Evolutionary conservation across 2,888 invertebrate genomes (phyloP).

Genomic region (Idaea straminata): DNA sequence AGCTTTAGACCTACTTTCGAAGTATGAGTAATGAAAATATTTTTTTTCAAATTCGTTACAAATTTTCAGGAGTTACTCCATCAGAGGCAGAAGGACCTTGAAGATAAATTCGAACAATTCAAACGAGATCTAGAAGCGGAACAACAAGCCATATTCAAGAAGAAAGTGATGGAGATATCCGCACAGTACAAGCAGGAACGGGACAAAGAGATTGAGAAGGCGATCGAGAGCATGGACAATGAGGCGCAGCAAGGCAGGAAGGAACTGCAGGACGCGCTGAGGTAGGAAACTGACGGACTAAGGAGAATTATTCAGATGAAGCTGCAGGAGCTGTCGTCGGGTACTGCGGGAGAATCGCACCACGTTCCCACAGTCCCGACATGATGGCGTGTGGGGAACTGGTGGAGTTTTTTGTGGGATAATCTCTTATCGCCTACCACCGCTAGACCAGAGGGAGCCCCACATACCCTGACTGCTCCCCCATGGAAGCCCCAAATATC

Average conservation of each 20-base stretch:
- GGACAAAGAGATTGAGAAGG: conserved; percentile 88
- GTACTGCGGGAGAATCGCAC: too few species aligned
- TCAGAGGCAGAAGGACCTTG: conserved; percentile 80
- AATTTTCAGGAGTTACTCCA: conserved; percentile 63
- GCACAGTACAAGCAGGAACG: conserved; percentile 86
- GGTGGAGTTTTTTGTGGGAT: too few species aligned
- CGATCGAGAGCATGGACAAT: conserved; percentile 84
- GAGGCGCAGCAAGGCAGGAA: conserved; percentile 81
- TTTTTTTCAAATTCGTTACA: too few species aligned
- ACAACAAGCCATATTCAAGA: conserved; percentile 80
- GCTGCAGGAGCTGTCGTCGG: too few species aligned
- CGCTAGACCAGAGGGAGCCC: too few species aligned
- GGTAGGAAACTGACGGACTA: conserved; percentile 36
- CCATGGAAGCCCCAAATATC: too few species aligned
- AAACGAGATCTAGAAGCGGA: conserved; percentile 82
- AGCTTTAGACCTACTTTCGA: too few species aligned
- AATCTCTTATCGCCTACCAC: too few species aligned
- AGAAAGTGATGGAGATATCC: conserved; percentile 84
- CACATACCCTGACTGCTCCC: too few species aligned
- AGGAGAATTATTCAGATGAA: neutral
- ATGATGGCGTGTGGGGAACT: too few species aligned
- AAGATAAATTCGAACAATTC: conserved; percentile 83
- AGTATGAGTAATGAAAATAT: too few species aligned
- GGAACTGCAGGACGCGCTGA: conserved; percentile 82
- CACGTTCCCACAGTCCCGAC: too few species aligned